Conservation (phyloP, 2,113 vertebrate genomes). For the Gavia stellata region DNA sequence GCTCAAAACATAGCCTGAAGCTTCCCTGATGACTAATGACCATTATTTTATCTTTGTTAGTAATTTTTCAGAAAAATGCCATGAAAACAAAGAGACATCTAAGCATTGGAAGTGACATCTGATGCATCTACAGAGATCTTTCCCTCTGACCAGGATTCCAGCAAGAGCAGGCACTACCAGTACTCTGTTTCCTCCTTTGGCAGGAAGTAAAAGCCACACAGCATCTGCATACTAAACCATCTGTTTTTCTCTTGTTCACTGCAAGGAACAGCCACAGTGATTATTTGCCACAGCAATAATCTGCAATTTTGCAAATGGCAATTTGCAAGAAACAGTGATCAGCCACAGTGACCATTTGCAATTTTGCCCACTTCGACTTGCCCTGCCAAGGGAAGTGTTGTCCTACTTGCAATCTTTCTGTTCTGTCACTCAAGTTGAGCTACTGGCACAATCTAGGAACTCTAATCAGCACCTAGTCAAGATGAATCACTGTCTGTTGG, state of each 20-base stretch:
- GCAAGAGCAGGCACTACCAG: neutral
- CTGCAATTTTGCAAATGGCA: neutral
- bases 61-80: neutral
- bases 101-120: neutral
- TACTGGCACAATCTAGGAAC: neutral
- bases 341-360: neutral
- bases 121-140: neutral
- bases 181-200: neutral
- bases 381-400: neutral
- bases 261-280: neutral
- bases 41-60: neutral
- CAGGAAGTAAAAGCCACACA: neutral
- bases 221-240: neutral
- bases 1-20: neutral
- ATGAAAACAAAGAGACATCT: neutral
- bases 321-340: neutral
- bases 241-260: neutral
- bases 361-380: neutral
- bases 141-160: neutral
- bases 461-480: neutral
- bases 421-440: neutral
- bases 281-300: neutral
- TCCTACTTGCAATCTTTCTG: neutral
- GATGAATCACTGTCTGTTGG: neutral
- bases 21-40: neutral